Evolutionary conservation across 92 coral and sea anemone genomes (phyloP).

Genomic region (Micromussa lordhowensis): DNA sequence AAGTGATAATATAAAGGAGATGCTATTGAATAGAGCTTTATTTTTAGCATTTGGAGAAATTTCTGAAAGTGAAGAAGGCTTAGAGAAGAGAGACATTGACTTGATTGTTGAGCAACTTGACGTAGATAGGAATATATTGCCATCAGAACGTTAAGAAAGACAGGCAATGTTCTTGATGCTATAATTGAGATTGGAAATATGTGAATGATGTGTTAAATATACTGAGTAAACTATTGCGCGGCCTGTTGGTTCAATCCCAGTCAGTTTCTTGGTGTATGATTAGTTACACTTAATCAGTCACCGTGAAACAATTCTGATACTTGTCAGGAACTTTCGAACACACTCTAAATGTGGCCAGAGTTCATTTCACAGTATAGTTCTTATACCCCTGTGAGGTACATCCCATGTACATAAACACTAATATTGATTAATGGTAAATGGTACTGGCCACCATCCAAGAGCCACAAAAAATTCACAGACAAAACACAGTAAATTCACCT

Average conservation of each 20-base stretch:
- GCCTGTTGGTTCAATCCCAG: background rate
- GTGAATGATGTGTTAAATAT: background rate
- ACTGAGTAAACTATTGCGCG: background rate
- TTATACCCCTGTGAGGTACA: too few species aligned
- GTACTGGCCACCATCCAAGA: too few species aligned
- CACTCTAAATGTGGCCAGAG: too few species aligned
- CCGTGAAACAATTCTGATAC: too few species aligned
- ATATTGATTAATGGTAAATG: too few species aligned
- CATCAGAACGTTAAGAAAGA: constrained; percentile 75
- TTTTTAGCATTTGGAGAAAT: constrained; percentile 95
- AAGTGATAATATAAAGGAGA: constrained; percentile 53
- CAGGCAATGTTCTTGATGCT: constrained; percentile 88
- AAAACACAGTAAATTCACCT: too few species aligned
- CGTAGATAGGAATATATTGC: constrained; percentile 92
- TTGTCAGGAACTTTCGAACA: too few species aligned
- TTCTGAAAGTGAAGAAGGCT: constrained; percentile 88
- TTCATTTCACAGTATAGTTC: too few species aligned
- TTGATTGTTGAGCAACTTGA: constrained; percentile 80
- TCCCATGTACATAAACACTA: too few species aligned
- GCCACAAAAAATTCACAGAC: too few species aligned
- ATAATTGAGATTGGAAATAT: constrained; percentile 91
- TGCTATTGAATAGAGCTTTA: constrained; percentile 63
- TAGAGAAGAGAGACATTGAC: constrained; percentile 81
- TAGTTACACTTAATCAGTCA: too few species aligned
- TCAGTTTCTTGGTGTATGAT: background rate